These are phyloP conservation scores for Chelon labrosus DNA, from an alignment of 2,797 vertebrate species.

Conservation along the genomic window DNA sequence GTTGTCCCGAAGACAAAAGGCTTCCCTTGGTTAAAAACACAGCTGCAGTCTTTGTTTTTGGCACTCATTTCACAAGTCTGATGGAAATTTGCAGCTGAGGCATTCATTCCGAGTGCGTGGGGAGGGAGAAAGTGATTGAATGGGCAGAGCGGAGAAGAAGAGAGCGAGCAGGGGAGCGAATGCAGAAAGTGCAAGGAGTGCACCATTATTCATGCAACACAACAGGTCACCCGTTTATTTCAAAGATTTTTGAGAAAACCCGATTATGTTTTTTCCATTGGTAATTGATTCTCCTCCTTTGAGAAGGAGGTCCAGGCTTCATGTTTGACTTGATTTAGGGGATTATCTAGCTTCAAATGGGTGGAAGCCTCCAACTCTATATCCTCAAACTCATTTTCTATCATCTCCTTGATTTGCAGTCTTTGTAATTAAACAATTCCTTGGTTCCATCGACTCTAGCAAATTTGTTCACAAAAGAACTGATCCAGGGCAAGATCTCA, in stretches of 20 bases:
- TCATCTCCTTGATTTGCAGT: constrained; percentile 15
- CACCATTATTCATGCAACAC: constrained; percentile 59
- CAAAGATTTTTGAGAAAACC: constrained; percentile 61
- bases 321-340: constrained; percentile 75
- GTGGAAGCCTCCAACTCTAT: constrained; percentile 44
- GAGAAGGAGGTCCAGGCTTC: constrained; percentile 51
- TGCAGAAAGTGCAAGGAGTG: constrained; percentile 40
- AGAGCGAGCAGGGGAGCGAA: constrained; percentile 19
- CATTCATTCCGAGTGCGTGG: constrained; percentile 49
- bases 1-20: constrained; percentile 64
- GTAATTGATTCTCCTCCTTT: constrained; percentile 72
- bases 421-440: constrained; percentile 60
- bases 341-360: constrained; percentile 71
- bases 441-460: constrained; percentile 31
- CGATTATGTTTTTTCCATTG: constrained; percentile 55
- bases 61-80: constrained; percentile 67
- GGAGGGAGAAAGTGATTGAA: constrained; percentile 45
- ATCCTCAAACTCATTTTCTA: constrained; percentile 44
- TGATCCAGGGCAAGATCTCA: constrained; percentile 35
- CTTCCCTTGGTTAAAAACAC: constrained; percentile 66
- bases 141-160: neutral
- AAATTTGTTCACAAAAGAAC: constrained; percentile 46
- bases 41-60: constrained; percentile 75
- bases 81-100: constrained; percentile 76
- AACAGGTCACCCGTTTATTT: constrained; percentile 73